Conservation (phyloP, 23 tunicate species). For the Oikopleura dioica region DNA sequence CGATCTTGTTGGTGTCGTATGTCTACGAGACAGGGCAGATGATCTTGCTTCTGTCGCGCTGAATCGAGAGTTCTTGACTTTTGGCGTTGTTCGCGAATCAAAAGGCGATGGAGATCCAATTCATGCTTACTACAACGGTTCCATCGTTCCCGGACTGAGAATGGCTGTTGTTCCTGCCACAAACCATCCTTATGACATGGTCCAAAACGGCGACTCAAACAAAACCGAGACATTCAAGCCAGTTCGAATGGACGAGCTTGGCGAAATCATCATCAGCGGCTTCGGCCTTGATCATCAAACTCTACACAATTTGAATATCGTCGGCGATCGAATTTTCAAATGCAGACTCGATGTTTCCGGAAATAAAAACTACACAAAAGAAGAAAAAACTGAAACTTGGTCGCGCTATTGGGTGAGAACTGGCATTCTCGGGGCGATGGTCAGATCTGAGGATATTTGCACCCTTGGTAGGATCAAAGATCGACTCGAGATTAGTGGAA, state of each 20-base stretch:
- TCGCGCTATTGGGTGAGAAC: slow-evolving; percentile 7
- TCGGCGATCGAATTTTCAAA: neutral
- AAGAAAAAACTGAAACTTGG: neutral
- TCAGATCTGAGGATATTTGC: neutral
- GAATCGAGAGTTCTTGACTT: neutral
- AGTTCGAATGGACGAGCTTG: neutral
- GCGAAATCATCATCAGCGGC: neutral
- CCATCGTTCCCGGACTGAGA: neutral
- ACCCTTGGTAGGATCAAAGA: neutral
- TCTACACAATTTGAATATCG: neutral
- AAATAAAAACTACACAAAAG: neutral
- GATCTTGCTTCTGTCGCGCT: neutral
- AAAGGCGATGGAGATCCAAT: neutral
- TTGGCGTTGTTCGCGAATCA: neutral
- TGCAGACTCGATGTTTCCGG: neutral
- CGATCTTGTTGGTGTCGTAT: neutral
- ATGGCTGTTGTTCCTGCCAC: neutral
- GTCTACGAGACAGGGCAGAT: neutral
- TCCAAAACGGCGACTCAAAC: neutral
- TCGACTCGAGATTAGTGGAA: neutral
- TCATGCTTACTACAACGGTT: neutral
- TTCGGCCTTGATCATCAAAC: neutral
- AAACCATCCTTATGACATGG: neutral
- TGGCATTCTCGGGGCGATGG: neutral
- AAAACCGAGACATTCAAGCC: neutral